Evolutionary conservation across 1,140 invertebrate species (phyloP).

Genomic region (Asbolus verrucosus): DNA sequence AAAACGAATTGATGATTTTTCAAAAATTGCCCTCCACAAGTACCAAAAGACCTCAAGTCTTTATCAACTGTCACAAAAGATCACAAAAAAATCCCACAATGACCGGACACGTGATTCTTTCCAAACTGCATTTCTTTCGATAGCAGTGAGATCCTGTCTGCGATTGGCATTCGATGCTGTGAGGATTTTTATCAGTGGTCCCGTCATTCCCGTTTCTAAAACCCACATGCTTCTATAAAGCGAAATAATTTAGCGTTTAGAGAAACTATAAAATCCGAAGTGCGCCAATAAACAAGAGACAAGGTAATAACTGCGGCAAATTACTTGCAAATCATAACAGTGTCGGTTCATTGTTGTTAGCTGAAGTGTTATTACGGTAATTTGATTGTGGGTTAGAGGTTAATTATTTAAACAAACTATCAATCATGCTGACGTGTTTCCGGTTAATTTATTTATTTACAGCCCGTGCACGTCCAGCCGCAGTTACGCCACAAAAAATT

Average conservation of each 20-base stretch:
- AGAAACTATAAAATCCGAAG: constrained; percentile 9
- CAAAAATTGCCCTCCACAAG: too few species aligned
- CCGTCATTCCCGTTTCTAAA: too few species aligned
- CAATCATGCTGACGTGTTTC: constrained; percentile 11
- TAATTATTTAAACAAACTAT: constrained; percentile 34
- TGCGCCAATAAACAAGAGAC: constrained; percentile 14
- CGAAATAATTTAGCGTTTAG: constrained; percentile 23
- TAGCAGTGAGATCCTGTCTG: too few species aligned
- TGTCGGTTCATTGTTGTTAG: constrained; percentile 16
- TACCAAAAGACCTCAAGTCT: too few species aligned
- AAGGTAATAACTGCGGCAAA: constrained; percentile 19
- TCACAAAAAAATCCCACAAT: too few species aligned
- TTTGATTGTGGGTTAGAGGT: constrained; percentile 27
- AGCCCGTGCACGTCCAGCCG: too few species aligned
- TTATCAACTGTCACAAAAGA: too few species aligned
- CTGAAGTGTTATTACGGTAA: constrained; percentile 23
- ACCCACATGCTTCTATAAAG: constrained; percentile 6
- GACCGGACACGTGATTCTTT: too few species aligned
- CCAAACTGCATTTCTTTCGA: too few species aligned
- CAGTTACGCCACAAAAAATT: neutral
- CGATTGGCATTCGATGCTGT: too few species aligned
- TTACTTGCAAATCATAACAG: constrained; percentile 35
- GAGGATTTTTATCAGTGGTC: too few species aligned
- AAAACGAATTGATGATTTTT: too few species aligned
- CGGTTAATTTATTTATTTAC: constrained; percentile 15